phyloP scores from a whole-genome alignment of 2,797 vertebrate species.

The Pseudochirops cupreus region DNA sequence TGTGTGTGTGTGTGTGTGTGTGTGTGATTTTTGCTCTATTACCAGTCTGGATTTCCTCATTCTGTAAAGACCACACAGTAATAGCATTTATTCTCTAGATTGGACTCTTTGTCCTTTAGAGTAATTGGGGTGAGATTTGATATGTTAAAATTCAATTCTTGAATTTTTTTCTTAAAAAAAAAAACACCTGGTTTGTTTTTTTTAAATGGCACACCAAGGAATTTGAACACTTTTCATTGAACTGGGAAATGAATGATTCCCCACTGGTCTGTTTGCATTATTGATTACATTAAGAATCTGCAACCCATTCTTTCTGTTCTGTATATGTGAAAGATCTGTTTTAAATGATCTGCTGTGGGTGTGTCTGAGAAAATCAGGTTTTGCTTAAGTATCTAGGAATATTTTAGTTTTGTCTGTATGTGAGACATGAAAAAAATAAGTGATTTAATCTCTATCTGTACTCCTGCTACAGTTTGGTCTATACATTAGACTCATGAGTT shows the following conservation, averaged over 20 bases:
- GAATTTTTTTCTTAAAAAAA: background rate
- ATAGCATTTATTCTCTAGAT: background rate
- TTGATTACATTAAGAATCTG: constrained; percentile 10
- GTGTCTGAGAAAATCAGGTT: background rate
- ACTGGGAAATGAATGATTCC: constrained; percentile 12
- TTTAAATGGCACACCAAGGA: background rate
- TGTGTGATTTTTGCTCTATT: background rate
- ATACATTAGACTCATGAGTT: background rate
- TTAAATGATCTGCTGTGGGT: background rate
- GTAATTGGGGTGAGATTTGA: background rate
- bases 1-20: too few relatives aligned
- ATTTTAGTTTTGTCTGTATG: background rate
- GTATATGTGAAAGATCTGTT: constrained; percentile 6
- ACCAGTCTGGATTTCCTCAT: background rate
- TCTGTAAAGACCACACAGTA: background rate
- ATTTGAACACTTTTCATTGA: constrained; percentile 27
- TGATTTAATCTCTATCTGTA: background rate
- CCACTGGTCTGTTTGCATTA: background rate
- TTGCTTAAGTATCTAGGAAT: background rate
- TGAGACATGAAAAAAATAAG: background rate
- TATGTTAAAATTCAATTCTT: background rate
- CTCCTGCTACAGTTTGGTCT: background rate
- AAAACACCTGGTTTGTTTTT: background rate
- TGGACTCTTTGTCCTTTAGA: background rate
- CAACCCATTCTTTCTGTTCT: background rate